Evolutionary conservation across 2,113 vertebrate genomes (phyloP).

Genomic region (Albula goreensis): DNA sequence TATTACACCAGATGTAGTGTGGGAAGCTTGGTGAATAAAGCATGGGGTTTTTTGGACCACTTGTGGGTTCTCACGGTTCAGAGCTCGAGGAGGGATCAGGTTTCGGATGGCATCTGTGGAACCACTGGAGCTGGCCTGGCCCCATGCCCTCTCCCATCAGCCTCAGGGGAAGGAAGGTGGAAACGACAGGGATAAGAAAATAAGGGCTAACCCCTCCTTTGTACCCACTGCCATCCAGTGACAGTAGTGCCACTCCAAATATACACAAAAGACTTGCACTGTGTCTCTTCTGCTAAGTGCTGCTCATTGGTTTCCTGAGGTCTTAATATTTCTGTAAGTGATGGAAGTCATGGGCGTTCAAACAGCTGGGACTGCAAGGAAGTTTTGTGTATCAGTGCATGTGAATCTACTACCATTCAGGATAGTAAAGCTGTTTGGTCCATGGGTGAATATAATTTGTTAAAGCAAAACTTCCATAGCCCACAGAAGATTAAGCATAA

Average conservation of each 20-base stretch:
- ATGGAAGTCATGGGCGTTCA: constrained; percentile 55
- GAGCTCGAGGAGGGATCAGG: constrained; percentile 7
- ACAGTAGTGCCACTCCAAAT: neutral
- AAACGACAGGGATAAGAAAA: neutral
- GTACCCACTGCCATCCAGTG: neutral
- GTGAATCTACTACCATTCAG: neutral
- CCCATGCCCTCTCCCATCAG: neutral
- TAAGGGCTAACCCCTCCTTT: neutral
- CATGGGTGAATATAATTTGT: neutral
- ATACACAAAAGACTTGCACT: constrained; percentile 45
- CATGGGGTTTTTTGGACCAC: neutral
- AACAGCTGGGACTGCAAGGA: constrained; percentile 26
- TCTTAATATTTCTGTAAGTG: constrained; percentile 59
- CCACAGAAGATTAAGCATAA: neutral
- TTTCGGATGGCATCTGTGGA: neutral
- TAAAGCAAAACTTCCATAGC: neutral
- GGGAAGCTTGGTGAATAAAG: constrained; percentile 39
- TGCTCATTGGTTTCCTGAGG: constrained; percentile 55
- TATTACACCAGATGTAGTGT: constrained; percentile 32
- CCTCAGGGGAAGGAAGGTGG: constrained; percentile 9
- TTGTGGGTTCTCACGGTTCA: constrained; percentile 34
- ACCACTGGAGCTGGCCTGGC: neutral
- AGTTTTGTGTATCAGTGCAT: constrained; percentile 43
- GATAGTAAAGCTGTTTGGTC: neutral
- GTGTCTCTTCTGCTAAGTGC: constrained; percentile 60